Conservation (phyloP, 2,888 invertebrate species). For the Andricus quercusramuli region DNA sequence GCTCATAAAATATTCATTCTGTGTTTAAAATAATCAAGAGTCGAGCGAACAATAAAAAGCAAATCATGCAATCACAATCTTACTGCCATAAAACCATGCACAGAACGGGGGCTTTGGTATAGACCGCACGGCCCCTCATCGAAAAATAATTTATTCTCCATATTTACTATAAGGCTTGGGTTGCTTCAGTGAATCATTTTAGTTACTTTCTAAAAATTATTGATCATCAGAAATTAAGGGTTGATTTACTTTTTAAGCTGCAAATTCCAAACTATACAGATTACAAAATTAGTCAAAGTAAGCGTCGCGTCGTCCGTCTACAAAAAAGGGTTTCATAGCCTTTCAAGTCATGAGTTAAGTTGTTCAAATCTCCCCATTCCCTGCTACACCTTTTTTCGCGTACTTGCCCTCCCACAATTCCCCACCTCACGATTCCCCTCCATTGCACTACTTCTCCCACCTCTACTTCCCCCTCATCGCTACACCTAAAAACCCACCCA, state of each 20-base stretch:
- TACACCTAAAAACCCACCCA: too few relatives aligned
- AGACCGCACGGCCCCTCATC: background rate
- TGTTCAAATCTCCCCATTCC: too few relatives aligned
- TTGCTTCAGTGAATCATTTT: background rate
- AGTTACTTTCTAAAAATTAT: background rate
- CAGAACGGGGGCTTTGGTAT: background rate
- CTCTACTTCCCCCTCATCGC: too few relatives aligned
- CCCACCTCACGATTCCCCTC: too few relatives aligned
- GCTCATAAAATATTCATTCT: background rate
- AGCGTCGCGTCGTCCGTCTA: too few relatives aligned
- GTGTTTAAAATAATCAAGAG: background rate
- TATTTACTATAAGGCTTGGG: background rate
- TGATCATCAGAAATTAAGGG: background rate
- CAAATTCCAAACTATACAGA: background rate
- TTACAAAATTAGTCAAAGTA: too few relatives aligned
- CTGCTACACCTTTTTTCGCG: too few relatives aligned
- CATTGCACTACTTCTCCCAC: too few relatives aligned
- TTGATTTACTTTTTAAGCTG: background rate
- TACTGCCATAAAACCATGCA: constrained; percentile 13
- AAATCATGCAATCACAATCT: constrained; percentile 9
- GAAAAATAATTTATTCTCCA: background rate
- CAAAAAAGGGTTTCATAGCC: too few relatives aligned
- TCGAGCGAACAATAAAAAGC: constrained; percentile 9
- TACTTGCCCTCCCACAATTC: too few relatives aligned
- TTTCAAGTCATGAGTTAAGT: too few relatives aligned